These are phyloP conservation scores for Archips crataeganus DNA, from an alignment of 2,888 invertebrate species.

Conservation along the genomic window DNA sequence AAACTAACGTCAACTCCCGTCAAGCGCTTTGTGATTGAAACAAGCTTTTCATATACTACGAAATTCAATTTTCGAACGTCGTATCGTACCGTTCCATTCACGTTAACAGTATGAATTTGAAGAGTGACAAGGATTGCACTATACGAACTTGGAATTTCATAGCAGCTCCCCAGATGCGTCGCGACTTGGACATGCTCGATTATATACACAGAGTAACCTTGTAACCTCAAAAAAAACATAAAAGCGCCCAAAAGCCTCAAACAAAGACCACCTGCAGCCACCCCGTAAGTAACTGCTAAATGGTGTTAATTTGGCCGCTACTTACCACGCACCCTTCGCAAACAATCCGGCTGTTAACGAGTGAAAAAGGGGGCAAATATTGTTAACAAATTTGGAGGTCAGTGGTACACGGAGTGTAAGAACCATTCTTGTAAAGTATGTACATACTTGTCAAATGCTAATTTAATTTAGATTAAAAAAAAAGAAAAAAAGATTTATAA, in stretches of 20 bases:
- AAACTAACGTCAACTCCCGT: no score
- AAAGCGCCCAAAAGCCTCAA: conserved; percentile 52
- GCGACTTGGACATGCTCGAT: not conserved
- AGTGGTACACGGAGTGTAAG: not conserved
- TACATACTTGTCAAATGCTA: no score
- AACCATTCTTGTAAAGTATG: not conserved
- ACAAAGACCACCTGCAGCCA: conserved; percentile 83
- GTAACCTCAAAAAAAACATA: conserved; percentile 22
- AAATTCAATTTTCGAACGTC: no score
- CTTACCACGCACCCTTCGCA: conserved; percentile 47
- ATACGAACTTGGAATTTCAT: no score
- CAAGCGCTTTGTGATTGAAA: no score
- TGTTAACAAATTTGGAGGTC: conserved; percentile 34
- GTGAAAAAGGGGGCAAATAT: conserved; percentile 43
- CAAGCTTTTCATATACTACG: no score
- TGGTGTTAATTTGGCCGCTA: conserved; percentile 74
- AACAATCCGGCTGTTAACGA: conserved; percentile 43
- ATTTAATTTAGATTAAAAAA: no score
- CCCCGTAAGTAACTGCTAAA: conserved; percentile 77
- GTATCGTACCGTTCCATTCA: no score
- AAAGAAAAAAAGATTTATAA: no score
- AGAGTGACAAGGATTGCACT: no score
- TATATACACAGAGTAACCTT: not conserved
- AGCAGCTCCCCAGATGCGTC: no score
- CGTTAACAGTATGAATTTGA: no score